Percentiles rank a stretch among this genome's conserved stretches.
Conservation (phyloP, 2,888 invertebrate species). For the Diaperis boleti region DNA sequence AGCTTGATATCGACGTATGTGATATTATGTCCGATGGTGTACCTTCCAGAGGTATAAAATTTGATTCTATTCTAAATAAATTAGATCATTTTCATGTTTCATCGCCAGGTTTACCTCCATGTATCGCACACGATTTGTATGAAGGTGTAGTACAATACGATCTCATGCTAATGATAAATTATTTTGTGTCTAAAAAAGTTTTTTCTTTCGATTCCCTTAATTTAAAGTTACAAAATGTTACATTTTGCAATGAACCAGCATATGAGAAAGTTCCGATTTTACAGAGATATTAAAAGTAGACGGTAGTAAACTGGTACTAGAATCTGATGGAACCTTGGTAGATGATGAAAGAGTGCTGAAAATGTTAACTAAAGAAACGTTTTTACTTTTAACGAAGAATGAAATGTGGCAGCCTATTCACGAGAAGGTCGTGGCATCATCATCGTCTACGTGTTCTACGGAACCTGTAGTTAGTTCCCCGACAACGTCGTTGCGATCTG, state of each 20-base stretch:
- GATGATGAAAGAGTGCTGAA: neutral
- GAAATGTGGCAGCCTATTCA: neutral
- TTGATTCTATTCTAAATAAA: slow-evolving; percentile 1
- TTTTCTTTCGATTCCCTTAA: no score
- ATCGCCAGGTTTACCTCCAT: slow-evolving; percentile 26
- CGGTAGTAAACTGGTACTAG: neutral
- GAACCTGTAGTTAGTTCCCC: no score
- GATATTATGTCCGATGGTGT: neutral
- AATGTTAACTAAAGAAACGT: neutral
- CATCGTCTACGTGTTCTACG: no score
- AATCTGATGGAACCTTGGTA: neutral
- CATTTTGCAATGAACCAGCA: no score
- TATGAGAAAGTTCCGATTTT: no score
- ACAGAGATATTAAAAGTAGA: neutral
- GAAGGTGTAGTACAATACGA: slow-evolving; percentile 43
- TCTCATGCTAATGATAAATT: no score
- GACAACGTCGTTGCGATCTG: no score
- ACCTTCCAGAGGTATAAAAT: neutral
- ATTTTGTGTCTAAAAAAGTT: no score
- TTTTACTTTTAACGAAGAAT: neutral
- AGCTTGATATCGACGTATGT: neutral
- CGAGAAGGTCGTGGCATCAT: no score
- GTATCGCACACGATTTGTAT: slow-evolving; percentile 43
- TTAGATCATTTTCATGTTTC: slow-evolving; percentile 22
- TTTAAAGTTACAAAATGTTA: no score